Conservation (phyloP, 2,113 vertebrate species). For the Myotis davidii region DNA sequence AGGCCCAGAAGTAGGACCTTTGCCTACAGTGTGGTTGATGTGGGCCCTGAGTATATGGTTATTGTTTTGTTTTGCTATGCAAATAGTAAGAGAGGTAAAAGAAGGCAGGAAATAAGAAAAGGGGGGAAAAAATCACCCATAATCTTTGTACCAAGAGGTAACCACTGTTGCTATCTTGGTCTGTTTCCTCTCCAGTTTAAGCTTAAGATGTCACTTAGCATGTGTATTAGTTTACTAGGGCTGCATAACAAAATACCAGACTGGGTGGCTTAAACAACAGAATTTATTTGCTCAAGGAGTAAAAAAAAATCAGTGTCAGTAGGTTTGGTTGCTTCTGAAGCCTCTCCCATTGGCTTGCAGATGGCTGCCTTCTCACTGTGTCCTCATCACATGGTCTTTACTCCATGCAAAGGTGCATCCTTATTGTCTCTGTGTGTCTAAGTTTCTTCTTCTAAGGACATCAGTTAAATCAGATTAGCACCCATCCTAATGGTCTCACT, state of each 20-base stretch:
- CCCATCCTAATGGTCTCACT: neutral
- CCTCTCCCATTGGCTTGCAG: neutral
- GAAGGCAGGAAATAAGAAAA: neutral
- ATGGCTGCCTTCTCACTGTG: neutral
- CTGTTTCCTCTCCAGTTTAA: neutral
- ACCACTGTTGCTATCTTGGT: neutral
- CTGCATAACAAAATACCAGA: neutral
- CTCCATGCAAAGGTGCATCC: neutral
- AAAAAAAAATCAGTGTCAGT: neutral
- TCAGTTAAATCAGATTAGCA: neutral
- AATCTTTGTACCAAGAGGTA: neutral
- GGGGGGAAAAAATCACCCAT: neutral
- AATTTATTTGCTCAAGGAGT: neutral
- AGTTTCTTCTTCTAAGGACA: neutral
- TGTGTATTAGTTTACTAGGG: neutral
- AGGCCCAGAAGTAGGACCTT: neutral
- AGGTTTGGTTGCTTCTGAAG: neutral
- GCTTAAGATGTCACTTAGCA: neutral
- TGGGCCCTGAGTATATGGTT: neutral
- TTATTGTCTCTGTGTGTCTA: neutral
- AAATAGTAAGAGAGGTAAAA: neutral
- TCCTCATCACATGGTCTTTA: neutral
- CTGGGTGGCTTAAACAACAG: neutral
- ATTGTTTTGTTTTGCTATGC: neutral
- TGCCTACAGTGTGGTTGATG: neutral